phyloP scores from a whole-genome alignment of 2,113 vertebrate genomes.

The Neotragus pygmaeus region DNA sequence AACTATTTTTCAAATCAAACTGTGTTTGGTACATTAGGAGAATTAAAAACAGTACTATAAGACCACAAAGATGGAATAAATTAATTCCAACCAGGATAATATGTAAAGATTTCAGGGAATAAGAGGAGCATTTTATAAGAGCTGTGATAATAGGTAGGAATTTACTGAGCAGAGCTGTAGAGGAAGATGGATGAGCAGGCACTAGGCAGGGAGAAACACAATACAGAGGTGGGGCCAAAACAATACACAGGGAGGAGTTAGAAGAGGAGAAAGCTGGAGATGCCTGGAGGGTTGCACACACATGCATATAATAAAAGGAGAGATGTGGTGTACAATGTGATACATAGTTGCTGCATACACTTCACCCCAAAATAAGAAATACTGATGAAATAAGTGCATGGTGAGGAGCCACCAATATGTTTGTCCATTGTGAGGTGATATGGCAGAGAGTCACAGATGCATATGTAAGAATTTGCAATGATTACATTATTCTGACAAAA shows the following conservation, averaged over 20 bases:
- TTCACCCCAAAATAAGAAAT: not conserved
- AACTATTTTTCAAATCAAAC: not conserved
- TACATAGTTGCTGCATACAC: rapidly evolving
- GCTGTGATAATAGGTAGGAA: not conserved
- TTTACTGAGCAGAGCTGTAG: not conserved
- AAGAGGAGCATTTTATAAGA: not conserved
- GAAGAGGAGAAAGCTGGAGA: not conserved
- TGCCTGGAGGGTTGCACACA: not conserved
- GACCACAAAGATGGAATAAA: not conserved
- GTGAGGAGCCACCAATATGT: not conserved
- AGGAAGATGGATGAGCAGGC: not conserved
- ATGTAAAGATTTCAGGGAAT: not conserved
- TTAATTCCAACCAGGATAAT: not conserved
- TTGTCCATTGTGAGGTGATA: not conserved
- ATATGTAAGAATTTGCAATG: not conserved
- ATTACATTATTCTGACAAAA: not conserved
- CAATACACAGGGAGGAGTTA: not conserved
- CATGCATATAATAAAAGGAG: rapidly evolving
- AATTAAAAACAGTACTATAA: not conserved
- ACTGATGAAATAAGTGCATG: not conserved
- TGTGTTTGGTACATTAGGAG: not conserved
- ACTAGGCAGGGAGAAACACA: not conserved
- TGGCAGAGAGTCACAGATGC: not conserved
- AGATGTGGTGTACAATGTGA: not conserved
- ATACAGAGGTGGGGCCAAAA: not conserved